phyloP scores from a whole-genome alignment of 1,140 invertebrate species.

The Melanaphis sacchari region DNA sequence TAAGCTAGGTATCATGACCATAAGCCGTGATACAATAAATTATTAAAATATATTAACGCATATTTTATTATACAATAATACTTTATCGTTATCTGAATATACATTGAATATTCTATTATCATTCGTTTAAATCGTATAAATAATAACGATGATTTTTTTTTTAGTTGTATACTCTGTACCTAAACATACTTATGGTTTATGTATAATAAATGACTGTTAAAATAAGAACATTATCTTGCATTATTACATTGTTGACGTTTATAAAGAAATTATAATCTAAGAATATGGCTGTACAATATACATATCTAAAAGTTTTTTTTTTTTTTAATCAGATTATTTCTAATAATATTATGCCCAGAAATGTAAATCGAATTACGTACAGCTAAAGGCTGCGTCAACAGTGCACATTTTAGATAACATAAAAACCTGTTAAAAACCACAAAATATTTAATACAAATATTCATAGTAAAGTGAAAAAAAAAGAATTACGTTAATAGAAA shows the following conservation, averaged over 20 bases:
- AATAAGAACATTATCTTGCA: neutral
- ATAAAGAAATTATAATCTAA: neutral
- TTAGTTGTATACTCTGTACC: neutral
- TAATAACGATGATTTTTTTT: too few relatives aligned
- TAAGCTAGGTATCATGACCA: too few relatives aligned
- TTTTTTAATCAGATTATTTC: neutral
- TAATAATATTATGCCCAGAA: neutral
- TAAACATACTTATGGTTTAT: neutral
- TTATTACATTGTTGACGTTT: neutral
- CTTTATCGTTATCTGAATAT: too few relatives aligned
- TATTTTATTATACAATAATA: too few relatives aligned
- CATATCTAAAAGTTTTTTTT: neutral
- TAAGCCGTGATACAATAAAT: too few relatives aligned
- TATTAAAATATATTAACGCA: too few relatives aligned
- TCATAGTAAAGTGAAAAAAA: neutral
- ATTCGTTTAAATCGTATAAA: too few relatives aligned
- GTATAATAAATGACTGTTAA: neutral
- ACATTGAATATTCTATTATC: too few relatives aligned
- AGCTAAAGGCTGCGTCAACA: neutral
- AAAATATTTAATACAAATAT: conserved; percentile 26
- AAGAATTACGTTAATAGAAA: neutral
- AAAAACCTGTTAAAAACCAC: conserved; percentile 14
- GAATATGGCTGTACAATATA: neutral
- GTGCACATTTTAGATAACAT: neutral
- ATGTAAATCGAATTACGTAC: conserved; percentile 15